Evolutionary conservation across 1,140 invertebrate genomes (phyloP), one percentile per base, ranked within the genome.

Genomic region (Ctenoplectra terminalis): DNA sequence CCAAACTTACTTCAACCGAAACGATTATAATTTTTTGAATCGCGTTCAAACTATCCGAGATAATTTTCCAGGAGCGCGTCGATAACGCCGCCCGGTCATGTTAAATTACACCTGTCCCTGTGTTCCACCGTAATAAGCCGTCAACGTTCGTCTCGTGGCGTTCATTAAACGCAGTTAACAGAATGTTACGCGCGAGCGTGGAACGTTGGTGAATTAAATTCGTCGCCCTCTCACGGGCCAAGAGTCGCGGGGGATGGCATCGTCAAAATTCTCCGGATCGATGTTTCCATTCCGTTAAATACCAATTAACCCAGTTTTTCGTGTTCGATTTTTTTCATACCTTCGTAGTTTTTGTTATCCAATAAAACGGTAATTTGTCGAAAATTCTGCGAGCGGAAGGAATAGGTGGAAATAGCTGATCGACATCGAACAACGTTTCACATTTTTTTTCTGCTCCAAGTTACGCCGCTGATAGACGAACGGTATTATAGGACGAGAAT

Each of bases 401-500:
- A n/a, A n/a, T n/a, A n/a, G n/a, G n/a, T n/a, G n/a, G n/a, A n/a
- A n/a, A n/a, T n/a, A n/a, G n/a, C n/a, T n/a, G n/a, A n/a, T n/a
- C n/a, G n/a, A n/a, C n/a, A n/a, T n/a, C n/a, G n/a, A n/a, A n/a
- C n/a, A n/a, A n/a, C 40, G 46, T 74, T 74, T 74, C 54, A 50
- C 46, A 26, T 61, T 61, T 74, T 73, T 61, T 60, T 4, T 11
- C 29, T 40, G 4, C 9, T 40, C n/a, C 40, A 9, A 40, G 9
- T 1, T 29, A 37, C 15, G 4, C 31, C 15, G 37, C 17, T 6
- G n/a, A 4, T 29, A 52, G 34, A 43, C 34, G 52, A 37, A 48
- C 37, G 37, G 54, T 80, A 84, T 85, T 70, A 81, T 61, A 67
- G 43, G n/a, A 34, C 40, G 82, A 66, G 83, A 81, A 85, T 81